Evolutionary conservation across 2,113 vertebrate species (phyloP).

Genomic region (Chaetodon auriga): DNA sequence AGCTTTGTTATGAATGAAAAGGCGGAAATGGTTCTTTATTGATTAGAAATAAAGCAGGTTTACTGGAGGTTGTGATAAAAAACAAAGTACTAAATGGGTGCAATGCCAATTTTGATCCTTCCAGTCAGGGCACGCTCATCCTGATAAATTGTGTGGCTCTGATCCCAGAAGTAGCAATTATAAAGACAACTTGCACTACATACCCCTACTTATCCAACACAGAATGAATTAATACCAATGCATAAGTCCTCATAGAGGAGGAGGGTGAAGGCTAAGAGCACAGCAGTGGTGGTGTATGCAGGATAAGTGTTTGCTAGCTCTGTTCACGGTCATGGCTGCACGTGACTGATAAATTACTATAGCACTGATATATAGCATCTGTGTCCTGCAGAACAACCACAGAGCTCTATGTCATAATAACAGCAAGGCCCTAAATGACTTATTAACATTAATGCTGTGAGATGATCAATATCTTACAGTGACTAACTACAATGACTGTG

Average conservation of each 20-base stretch:
- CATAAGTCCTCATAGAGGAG: conserved; percentile 38
- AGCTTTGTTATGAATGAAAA: conserved; percentile 1
- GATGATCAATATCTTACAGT: not conserved
- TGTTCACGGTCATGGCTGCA: not conserved
- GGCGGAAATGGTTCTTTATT: not conserved
- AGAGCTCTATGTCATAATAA: not conserved
- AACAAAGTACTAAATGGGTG: conserved; percentile 61
- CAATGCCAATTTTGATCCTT: conserved; percentile 48
- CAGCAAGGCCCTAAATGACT: not conserved
- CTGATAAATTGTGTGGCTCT: conserved; percentile 57
- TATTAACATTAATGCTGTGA: not conserved
- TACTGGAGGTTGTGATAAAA: conserved; percentile 42
- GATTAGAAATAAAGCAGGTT: conserved; percentile 49
- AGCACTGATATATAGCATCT: not conserved
- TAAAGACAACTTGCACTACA: conserved; percentile 55
- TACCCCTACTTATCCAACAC: conserved; percentile 23
- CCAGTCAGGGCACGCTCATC: conserved; percentile 60
- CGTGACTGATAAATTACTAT: conserved; percentile 2
- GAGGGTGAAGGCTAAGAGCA: not conserved
- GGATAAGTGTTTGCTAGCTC: not conserved
- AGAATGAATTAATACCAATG: conserved; percentile 59
- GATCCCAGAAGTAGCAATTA: conserved; percentile 65
- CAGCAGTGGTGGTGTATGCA: not conserved
- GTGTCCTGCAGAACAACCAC: not conserved
- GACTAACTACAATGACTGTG: not conserved